Conservation (phyloP, 92 coral and sea anemone species). For the Heteractis magnifica region DNA sequence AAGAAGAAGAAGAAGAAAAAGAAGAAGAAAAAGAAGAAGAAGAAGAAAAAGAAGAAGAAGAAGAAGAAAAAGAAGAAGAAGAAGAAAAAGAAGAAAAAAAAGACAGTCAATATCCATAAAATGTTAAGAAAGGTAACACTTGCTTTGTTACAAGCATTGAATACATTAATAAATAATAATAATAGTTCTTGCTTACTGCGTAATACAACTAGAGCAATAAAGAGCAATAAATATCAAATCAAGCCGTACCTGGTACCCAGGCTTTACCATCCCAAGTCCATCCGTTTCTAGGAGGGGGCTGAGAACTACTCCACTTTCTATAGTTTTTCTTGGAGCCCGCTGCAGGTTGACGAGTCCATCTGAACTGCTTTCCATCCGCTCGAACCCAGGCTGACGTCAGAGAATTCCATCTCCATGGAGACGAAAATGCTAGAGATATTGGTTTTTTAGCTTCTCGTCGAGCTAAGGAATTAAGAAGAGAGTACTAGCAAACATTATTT, state of each 20-base stretch:
- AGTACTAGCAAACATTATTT: not conserved
- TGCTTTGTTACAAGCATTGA: no score
- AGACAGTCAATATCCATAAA: no score
- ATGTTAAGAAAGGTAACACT: no score
- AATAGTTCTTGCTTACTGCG: no score
- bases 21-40: not conserved
- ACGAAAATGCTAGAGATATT: slow-evolving; percentile 13
- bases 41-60: no score
- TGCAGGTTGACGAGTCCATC: not conserved
- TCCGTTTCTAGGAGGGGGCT: slow-evolving; percentile 16
- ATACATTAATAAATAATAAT: no score
- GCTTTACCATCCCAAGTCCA: slow-evolving; percentile 30
- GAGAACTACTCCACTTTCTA: slow-evolving; percentile 9
- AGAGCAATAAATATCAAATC: no score
- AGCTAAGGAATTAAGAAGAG: slow-evolving; percentile 1
- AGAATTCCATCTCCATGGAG: slow-evolving; percentile 33
- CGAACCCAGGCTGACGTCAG: slow-evolving; percentile 22
- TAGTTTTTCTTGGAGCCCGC: not conserved
- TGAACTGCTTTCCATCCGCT: slow-evolving; percentile 30
- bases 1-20: no score
- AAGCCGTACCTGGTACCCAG: slow-evolving; percentile 7
- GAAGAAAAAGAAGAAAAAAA: no score
- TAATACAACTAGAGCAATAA: no score
- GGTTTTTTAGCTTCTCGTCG: slow-evolving; percentile 2
- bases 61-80: no score